Conservation (phyloP, 2,888 invertebrate species). For the Monoplex corrugatus region DNA sequence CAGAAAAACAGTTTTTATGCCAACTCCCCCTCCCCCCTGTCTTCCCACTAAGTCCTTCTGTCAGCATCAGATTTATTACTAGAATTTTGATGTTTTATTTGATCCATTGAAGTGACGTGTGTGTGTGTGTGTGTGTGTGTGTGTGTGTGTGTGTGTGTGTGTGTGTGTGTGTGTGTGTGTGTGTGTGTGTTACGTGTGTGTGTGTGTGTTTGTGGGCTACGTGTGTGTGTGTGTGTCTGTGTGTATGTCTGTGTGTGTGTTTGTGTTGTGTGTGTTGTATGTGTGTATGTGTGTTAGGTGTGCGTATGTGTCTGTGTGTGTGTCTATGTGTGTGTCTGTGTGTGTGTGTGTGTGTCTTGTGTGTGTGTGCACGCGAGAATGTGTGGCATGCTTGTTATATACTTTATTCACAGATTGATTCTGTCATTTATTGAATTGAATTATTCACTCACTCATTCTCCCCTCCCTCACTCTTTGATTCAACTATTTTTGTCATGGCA, state of each 20-base stretch:
- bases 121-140: neutral
- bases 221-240: conserved; percentile 17
- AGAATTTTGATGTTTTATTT: too few species aligned
- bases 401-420: neutral
- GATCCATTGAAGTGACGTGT: neutral
- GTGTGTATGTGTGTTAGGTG: conserved; percentile 3
- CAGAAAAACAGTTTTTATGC: too few species aligned
- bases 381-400: neutral
- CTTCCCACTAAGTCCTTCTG: too few species aligned
- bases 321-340: neutral
- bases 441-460: neutral
- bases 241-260: neutral
- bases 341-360: conserved; percentile 1
- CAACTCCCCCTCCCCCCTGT: too few species aligned
- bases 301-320: neutral
- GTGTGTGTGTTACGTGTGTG: neutral
- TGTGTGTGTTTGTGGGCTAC: neutral
- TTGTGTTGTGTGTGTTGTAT: neutral
- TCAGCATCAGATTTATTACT: too few species aligned
- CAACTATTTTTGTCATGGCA: neutral
- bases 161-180: neutral
- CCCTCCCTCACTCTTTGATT: neutral
- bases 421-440: neutral
- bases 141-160: neutral
- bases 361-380: neutral